Conservation (phyloP, 2,113 vertebrate genomes). For the Anser brachyrhynchus region DNA sequence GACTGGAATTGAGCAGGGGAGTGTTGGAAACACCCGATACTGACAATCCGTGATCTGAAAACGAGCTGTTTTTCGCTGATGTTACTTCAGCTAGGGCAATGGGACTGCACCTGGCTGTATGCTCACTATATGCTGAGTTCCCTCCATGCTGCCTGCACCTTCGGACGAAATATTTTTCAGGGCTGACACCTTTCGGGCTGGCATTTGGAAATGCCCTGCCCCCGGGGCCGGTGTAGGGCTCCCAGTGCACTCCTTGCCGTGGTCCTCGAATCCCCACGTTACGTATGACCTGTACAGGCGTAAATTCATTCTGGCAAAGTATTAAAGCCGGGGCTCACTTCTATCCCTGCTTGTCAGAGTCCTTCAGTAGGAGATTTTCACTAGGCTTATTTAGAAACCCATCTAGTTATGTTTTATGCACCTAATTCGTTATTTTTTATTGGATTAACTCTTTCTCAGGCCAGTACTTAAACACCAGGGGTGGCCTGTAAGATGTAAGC, state of each 20-base stretch:
- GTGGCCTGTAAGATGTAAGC: not conserved
- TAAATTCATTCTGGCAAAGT: no score
- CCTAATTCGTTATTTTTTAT: not conserved
- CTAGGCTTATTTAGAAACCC: not conserved
- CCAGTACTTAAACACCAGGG: not conserved
- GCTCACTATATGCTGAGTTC: not conserved
- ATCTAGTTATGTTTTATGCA: not conserved
- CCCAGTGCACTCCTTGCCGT: not conserved
- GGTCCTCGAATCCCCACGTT: not conserved
- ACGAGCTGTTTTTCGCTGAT: fast-evolving
- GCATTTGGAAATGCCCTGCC: not conserved
- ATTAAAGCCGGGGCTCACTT: no score
- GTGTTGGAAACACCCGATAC: not conserved
- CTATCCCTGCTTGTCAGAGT: no score
- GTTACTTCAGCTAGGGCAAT: not conserved
- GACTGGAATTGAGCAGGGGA: not conserved
- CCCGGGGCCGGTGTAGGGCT: not conserved
- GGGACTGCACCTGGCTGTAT: not conserved
- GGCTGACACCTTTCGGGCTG: not conserved
- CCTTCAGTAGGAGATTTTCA: no score
- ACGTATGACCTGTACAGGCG: fast-evolving
- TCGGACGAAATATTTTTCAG: not conserved
- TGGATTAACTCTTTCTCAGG: not conserved
- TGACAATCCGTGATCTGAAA: not conserved
- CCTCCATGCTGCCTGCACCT: not conserved